Evolutionary conservation across 2,113 vertebrate species (phyloP), one percentile per base, ranked within the genome.

Genomic region (Oncorhynchus mykiss): DNA sequence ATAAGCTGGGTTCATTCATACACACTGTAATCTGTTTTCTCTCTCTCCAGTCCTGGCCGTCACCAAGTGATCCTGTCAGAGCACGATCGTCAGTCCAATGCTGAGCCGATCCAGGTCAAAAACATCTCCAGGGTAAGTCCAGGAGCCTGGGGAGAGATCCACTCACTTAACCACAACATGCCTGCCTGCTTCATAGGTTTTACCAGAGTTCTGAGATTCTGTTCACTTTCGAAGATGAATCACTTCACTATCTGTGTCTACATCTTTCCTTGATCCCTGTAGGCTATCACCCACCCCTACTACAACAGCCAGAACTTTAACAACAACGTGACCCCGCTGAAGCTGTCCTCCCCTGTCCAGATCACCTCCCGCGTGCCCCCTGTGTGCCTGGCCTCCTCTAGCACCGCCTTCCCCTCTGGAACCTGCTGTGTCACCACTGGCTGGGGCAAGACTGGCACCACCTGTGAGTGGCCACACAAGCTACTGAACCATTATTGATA

Each of bases 261-360:
- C 13, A 5, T 70, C 39, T 62, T 12, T 49, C 9, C 1, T 20
- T 67, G 27, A 11, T 71, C 62, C 78, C 3, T 27, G 2, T 39
- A 96, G 97, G 93, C 86, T 49, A 90, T 97, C 88, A 93, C 92
- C 0, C 89, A 97, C 76, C 93, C 94, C 0, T 82, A 22, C 87
- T 98, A 95, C 94, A 89, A 97, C 76, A 0, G 91, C 64, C 76
- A 73, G 60, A 96, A 73, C 82, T 74, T 96, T 73, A 95, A 95
- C 90, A 95, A 96, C 0, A 95, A 97, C 67, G 74, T 98, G 87
- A 93, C 92, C 0, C 93, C 97, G 74, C 87, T 98, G 82, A 96
- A 87, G 90, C 93, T 98, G 24, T 85, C 94, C 64, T 82, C 93
- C 0, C 95, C 94, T 0, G 95, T 87, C 25, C 90, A 86, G 82